Conservation (phyloP, 2,888 invertebrate genomes). For the Hermodice carunculata region DNA sequence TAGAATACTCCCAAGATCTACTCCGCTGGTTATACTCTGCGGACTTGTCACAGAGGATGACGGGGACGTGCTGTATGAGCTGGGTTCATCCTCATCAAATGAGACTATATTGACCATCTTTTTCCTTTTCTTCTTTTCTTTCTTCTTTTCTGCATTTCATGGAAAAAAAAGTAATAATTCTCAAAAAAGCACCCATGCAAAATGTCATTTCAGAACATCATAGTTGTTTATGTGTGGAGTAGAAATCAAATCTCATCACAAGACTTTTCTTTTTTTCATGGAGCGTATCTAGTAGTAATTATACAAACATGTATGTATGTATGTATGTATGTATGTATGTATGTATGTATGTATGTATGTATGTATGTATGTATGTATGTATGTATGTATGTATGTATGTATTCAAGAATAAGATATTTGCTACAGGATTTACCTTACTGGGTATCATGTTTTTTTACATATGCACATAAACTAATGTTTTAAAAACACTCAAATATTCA, state of each 20-base stretch:
- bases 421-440: too few species aligned
- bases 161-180: too few species aligned
- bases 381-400: background rate
- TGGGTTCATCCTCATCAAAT: slow-evolving; percentile 76
- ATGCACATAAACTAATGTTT: too few species aligned
- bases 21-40: slow-evolving; percentile 4
- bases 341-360: background rate
- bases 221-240: too few species aligned
- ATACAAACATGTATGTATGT: background rate
- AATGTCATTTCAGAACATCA: too few species aligned
- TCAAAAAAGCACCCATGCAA: too few species aligned
- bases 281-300: background rate
- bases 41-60: slow-evolving; percentile 41
- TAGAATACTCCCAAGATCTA: background rate
- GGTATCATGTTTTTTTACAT: too few species aligned
- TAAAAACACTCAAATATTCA: too few species aligned
- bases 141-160: slow-evolving; percentile 52
- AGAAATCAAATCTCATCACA: background rate
- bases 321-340: background rate
- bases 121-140: slow-evolving; percentile 74
- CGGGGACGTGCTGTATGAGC: slow-evolving; percentile 35
- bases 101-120: slow-evolving; percentile 78
- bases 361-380: background rate
- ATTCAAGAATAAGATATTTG: background rate
- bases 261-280: background rate